Conservation (phyloP, 1,140 invertebrate genomes). For the Cydia pomonella region DNA sequence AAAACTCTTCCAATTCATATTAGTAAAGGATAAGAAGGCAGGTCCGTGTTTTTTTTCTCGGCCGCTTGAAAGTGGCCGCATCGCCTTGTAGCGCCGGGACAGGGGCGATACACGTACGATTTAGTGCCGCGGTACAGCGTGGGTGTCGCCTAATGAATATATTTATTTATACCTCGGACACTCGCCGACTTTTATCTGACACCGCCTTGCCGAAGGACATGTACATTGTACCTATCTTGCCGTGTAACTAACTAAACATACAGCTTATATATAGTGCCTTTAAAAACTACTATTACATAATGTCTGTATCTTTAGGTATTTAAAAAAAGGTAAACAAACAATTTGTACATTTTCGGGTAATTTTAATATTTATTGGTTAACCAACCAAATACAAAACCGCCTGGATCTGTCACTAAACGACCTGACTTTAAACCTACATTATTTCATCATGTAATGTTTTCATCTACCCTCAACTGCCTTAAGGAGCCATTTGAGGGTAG, state of each 20-base stretch:
- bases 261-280: not conserved
- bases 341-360: too few relatives aligned
- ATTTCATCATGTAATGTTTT: too few relatives aligned
- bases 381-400: too few relatives aligned
- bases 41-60: slow-evolving; percentile 17
- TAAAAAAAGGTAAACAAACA: too few relatives aligned
- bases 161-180: slow-evolving; percentile 71
- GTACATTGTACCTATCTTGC: slow-evolving; percentile 57
- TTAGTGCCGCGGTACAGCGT: slow-evolving; percentile 74
- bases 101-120: slow-evolving; percentile 70
- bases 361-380: too few relatives aligned
- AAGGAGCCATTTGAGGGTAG: too few relatives aligned
- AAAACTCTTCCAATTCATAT: not conserved
- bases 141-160: slow-evolving; percentile 79
- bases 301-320: too few relatives aligned
- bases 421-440: too few relatives aligned
- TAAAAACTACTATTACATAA: too few relatives aligned
- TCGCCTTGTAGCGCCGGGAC: slow-evolving; percentile 42
- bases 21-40: slow-evolving; percentile 25
- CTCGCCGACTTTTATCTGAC: slow-evolving; percentile 70
- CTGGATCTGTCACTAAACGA: too few relatives aligned
- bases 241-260: not conserved
- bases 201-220: slow-evolving; percentile 50
- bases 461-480: too few relatives aligned
- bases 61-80: slow-evolving; percentile 14